These are phyloP conservation scores for Notolabrus celidotus DNA, from an alignment of 2,797 vertebrate genomes.

Conservation along the genomic window DNA sequence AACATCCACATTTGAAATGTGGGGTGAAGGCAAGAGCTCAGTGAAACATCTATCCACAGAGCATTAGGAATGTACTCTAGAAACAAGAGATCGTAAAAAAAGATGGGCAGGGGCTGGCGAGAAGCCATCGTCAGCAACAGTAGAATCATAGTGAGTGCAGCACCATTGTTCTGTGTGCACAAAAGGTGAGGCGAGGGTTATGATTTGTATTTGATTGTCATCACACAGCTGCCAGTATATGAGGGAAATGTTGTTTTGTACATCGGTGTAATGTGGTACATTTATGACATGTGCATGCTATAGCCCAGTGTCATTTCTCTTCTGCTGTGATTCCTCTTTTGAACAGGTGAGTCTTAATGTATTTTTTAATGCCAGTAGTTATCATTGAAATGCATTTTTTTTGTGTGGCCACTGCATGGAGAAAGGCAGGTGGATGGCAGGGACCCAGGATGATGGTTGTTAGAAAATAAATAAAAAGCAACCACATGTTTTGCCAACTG, in stretches of 20 bases:
- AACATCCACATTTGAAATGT: constrained; percentile 81
- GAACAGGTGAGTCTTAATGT: constrained; percentile 73
- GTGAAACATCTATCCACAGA: constrained; percentile 73
- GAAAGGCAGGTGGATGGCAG: constrained; percentile 75
- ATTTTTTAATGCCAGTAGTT: constrained; percentile 81
- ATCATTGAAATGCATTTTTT: constrained; percentile 71
- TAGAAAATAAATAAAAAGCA: constrained; percentile 65
- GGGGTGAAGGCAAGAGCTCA: constrained; percentile 65
- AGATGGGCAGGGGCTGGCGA: constrained; percentile 64
- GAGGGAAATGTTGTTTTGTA: constrained; percentile 39
- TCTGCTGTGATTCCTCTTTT: constrained; percentile 63
- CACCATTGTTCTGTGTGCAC: constrained; percentile 70
- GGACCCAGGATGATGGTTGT: constrained; percentile 76
- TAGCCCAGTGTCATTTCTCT: constrained; percentile 61
- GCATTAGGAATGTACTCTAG: constrained; percentile 67
- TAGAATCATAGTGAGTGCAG: constrained; percentile 72
- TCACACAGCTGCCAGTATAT: constrained; percentile 35
- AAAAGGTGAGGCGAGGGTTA: constrained; percentile 61
- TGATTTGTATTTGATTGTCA: constrained; percentile 63
- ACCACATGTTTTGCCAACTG: constrained; percentile 73
- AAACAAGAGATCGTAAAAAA: constrained; percentile 73
- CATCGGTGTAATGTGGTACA: constrained; percentile 61
- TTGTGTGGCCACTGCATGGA: constrained; percentile 38
- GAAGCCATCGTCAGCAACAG: constrained; percentile 76
- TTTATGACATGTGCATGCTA: constrained; percentile 67